Conservation (phyloP, 1,140 invertebrate species). For the Dryas iulia region DNA sequence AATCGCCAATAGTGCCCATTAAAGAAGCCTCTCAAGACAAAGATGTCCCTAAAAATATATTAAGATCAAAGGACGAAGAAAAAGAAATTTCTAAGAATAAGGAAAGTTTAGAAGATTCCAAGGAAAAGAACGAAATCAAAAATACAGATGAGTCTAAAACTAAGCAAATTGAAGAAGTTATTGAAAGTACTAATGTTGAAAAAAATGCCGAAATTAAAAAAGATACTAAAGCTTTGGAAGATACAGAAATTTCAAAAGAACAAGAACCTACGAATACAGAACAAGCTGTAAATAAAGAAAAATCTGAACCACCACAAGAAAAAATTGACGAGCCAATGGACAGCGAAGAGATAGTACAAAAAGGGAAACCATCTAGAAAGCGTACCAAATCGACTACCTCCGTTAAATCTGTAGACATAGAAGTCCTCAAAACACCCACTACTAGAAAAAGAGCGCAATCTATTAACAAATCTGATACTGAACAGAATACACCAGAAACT, state of each 20-base stretch:
- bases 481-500: slow-evolving; percentile 42
- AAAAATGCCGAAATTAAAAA: not conserved
- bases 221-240: not conserved
- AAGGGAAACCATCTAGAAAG: slow-evolving; percentile 41
- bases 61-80: not conserved
- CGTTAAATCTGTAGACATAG: slow-evolving; percentile 35
- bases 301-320: not conserved
- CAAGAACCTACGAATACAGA: not conserved
- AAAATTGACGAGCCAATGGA: not conserved
- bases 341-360: slow-evolving; percentile 5
- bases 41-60: not conserved
- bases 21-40: not conserved
- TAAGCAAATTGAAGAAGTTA: not conserved
- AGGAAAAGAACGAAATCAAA: slow-evolving; percentile 17
- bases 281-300: not conserved
- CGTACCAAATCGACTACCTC: slow-evolving; percentile 48
- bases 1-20: not conserved
- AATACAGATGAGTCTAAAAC: slow-evolving; percentile 7
- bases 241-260: not conserved
- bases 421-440: slow-evolving; percentile 44
- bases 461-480: slow-evolving; percentile 41
- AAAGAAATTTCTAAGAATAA: not conserved
- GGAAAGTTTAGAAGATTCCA: not conserved
- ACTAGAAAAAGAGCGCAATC: slow-evolving; percentile 49
- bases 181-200: not conserved